Base-by-base conservation (phyloP, 2,888 invertebrate genomes). In the Gymnocheta viridis region DNA sequence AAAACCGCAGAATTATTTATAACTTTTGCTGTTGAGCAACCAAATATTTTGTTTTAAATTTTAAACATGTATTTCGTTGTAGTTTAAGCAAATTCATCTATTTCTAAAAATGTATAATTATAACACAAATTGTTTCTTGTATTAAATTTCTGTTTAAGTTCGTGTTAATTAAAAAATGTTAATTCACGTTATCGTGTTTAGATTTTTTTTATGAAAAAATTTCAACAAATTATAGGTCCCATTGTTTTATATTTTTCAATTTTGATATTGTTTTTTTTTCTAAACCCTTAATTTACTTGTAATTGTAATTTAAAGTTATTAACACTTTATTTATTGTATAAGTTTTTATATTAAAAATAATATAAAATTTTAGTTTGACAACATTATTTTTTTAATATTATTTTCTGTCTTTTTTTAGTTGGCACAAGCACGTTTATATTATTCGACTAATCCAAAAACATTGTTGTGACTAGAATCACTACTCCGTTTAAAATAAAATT, bases 381-480 rank as follows among this genome's bases (percentile, higher is more conserved):
- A 62, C 17, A 72, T 60, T 60, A 47, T 60, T 41, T 35, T 14
- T 66, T 54, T 29, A 6, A 10, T 41, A 1, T 64, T 19, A 6
- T 62, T 4, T n/a, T 10, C 14, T 12, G 44, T 22, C n/a, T n/a
- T n/a, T 35, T n/a, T 4, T 29, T 10, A 22, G 22, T 35, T 41
- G 41, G 24, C 22, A 19, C 60, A 62, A 41, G 5, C 41, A 27
- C n/a, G 38, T 70, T 49, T n/a, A 27, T 58, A 4, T 38, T 60
- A 9, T 35, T 44, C 17, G 47, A 56, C 19, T 66, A 56, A 56
- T 29, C 54, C 56, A 76, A 81, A 60, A 54, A 44, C 47, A 56
- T 32, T 73, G 72, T 58, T 83, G 82, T 76, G 79, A 74, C 74
- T 76, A 58, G 79, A 79, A 83, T 83, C 79, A 66, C 79, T 58